Evolutionary conservation across 2,888 invertebrate species (phyloP).

Genomic region (Diabrotica balteata): DNA sequence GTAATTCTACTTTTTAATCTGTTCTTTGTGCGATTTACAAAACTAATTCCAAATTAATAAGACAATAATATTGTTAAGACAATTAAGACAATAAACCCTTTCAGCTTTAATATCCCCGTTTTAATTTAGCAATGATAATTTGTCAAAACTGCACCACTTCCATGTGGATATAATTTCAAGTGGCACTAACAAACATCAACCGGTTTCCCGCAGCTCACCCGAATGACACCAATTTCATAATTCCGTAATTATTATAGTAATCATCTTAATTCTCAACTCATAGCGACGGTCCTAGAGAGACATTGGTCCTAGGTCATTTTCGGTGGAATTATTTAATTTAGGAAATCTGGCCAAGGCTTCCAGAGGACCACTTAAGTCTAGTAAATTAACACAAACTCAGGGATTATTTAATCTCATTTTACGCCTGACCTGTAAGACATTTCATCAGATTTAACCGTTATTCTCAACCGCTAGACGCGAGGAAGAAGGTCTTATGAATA

Average conservation of each 20-base stretch:
- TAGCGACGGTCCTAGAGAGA: conserved; percentile 30
- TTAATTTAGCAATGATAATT: too few species aligned
- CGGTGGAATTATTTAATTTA: conserved; percentile 57
- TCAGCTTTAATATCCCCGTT: too few species aligned
- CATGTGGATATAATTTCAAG: background rate
- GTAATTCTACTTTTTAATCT: too few species aligned
- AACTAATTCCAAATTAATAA: too few species aligned
- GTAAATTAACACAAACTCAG: conserved; percentile 55
- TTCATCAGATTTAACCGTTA: conserved; percentile 45
- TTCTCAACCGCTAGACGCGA: conserved; percentile 31
- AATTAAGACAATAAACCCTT: too few species aligned
- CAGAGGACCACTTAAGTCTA: conserved; percentile 46
- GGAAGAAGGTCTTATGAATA: conserved; percentile 30
- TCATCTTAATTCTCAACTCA: conserved; percentile 37
- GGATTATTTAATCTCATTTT: conserved; percentile 57
- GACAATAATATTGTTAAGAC: too few species aligned
- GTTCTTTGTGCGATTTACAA: too few species aligned
- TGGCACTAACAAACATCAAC: conserved; percentile 5
- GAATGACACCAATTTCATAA: conserved; percentile 29
- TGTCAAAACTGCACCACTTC: too few species aligned
- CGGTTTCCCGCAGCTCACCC: conserved; percentile 29
- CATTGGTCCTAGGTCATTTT: conserved; percentile 44
- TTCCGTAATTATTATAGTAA: conserved; percentile 38
- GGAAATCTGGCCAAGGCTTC: conserved; percentile 48
- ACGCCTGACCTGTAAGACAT: conserved; percentile 56